Conservation (phyloP, 2,797 vertebrate species). For the Hippocampus kuda region DNA sequence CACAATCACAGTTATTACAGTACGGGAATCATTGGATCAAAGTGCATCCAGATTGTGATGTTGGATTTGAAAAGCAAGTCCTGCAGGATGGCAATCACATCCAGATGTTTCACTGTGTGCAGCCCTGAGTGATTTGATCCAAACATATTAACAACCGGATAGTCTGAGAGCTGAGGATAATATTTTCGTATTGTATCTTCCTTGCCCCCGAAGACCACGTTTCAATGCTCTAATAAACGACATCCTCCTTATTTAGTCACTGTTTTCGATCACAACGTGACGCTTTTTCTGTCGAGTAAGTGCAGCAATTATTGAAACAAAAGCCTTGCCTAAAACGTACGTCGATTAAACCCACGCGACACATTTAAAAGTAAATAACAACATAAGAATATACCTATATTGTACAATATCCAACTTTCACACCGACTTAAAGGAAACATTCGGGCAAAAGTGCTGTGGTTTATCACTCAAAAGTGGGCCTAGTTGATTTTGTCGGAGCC, state of each 20-base stretch:
- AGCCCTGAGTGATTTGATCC: neutral
- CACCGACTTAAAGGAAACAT: neutral
- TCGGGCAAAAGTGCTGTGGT: neutral
- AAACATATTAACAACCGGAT: neutral
- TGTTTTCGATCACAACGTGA: neutral
- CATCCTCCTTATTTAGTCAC: neutral
- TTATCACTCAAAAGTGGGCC: neutral
- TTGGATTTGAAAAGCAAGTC: neutral
- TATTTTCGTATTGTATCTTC: neutral
- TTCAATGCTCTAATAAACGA: neutral
- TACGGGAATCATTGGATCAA: neutral
- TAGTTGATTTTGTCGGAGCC: constrained; percentile 8
- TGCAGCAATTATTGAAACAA: neutral
- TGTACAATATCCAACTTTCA: neutral
- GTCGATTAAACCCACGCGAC: neutral
- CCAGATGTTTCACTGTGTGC: neutral
- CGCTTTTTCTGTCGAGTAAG: neutral
- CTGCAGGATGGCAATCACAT: neutral
- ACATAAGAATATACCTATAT: neutral
- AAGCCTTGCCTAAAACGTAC: neutral
- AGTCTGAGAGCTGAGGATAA: neutral
- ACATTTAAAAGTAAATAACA: too few species aligned
- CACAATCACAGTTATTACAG: neutral
- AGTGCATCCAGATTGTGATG: neutral
- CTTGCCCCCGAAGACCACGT: neutral